These are phyloP conservation scores for Falcunculus frontatus DNA, from an alignment of 2,113 vertebrate species.

Conservation along the genomic window DNA sequence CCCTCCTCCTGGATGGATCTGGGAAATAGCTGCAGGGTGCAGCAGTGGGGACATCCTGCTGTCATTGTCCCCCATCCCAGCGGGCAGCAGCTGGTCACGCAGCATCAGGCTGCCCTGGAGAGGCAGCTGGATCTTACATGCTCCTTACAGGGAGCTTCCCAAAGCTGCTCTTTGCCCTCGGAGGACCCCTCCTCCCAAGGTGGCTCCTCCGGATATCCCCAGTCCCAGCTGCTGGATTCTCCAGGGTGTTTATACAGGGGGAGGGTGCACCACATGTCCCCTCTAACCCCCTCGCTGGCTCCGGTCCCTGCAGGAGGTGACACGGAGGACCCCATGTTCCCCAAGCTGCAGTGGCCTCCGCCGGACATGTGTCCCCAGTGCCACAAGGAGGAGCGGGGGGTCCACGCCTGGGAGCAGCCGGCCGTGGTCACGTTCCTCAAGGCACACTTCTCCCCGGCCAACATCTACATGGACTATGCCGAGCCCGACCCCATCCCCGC, in stretches of 20 bases:
- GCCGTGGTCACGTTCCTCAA: constrained; percentile 80
- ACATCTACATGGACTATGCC: constrained; percentile 68
- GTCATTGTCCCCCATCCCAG: not conserved
- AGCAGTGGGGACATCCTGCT: rapidly evolving
- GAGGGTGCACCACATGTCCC: rapidly evolving
- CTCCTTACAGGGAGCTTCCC: not conserved
- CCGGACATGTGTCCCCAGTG: constrained; percentile 80
- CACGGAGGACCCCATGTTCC: constrained; percentile 89
- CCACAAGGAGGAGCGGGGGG: constrained; percentile 67
- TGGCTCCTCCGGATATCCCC: not conserved
- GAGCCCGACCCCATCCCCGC: constrained; percentile 4
- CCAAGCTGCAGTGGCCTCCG: constrained; percentile 91
- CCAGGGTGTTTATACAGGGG: rapidly evolving
- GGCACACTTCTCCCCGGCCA: constrained; percentile 73
- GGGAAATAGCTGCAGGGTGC: not conserved
- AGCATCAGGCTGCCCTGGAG: not conserved
- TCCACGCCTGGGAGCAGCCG: constrained; percentile 74
- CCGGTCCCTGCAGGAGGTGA: constrained; percentile 67
- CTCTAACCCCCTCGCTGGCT: not conserved
- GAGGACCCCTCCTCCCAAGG: not conserved
- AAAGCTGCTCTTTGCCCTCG: not conserved
- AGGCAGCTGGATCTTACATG: not conserved
- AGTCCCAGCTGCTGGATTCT: not conserved
- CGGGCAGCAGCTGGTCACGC: not conserved
- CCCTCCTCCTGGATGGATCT: not conserved